phyloP scores from a whole-genome alignment of 1,140 invertebrate genomes.

The Aphaenogaster floridana region DNA sequence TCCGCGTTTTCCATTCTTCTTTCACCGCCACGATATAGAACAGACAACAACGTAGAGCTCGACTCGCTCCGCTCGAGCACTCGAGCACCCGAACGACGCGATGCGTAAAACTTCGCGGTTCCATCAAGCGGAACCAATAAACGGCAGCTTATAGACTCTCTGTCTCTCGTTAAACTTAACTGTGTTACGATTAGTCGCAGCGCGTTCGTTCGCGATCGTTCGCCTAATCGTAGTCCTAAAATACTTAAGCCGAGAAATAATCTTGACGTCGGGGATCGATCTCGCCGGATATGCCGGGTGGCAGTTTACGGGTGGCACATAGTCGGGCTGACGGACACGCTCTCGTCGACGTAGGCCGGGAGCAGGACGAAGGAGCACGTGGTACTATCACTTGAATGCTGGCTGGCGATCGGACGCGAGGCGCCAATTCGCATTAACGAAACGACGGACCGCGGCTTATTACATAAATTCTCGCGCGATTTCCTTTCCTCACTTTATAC shows the following conservation, averaged over 20 bases:
- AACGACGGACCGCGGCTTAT: slow-evolving; percentile 71
- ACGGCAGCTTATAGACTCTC: slow-evolving; percentile 42
- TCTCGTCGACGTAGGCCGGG: slow-evolving; percentile 65
- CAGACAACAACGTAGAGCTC: slow-evolving; percentile 54
- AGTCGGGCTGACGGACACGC: slow-evolving; percentile 49
- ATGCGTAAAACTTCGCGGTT: not conserved
- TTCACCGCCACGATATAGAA: slow-evolving; percentile 44
- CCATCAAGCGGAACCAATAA: slow-evolving; percentile 30
- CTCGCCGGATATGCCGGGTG: slow-evolving; percentile 24
- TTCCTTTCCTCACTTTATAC: slow-evolving; percentile 4
- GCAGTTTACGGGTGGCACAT: slow-evolving; percentile 53
- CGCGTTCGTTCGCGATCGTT: slow-evolving; percentile 13
- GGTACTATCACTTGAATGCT: not conserved
- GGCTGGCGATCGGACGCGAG: slow-evolving; percentile 20
- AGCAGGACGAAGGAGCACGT: slow-evolving; percentile 59
- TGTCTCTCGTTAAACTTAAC: slow-evolving; percentile 49
- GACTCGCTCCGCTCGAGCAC: slow-evolving; percentile 16
- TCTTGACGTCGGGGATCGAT: slow-evolving; percentile 22
- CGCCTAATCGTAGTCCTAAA: slow-evolving; percentile 14
- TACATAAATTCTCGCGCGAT: slow-evolving; percentile 35
- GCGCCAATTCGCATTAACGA: slow-evolving; percentile 67
- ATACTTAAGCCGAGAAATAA: slow-evolving; percentile 30
- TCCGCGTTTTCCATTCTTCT: not conserved
- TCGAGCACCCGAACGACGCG: not conserved
- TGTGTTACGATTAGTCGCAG: slow-evolving; percentile 10